Percentiles rank a stretch among this genome's conserved stretches.
Conservation (phyloP, 2,888 invertebrate species). For the Chloroclysta siterata region DNA sequence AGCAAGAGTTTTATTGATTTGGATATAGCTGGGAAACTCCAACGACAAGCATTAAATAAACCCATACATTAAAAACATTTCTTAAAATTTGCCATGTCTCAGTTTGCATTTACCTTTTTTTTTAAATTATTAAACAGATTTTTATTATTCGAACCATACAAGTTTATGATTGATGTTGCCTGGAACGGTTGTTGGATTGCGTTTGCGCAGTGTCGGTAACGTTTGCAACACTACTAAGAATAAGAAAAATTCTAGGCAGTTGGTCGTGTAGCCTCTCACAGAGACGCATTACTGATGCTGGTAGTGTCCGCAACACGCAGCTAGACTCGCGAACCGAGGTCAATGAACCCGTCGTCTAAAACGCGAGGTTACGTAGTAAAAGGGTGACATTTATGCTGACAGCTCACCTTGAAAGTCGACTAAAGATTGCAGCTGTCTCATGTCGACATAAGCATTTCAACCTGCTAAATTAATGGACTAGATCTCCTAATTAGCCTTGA, state of each 20-base stretch:
- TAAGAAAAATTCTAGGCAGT: neutral
- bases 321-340: slow-evolving; percentile 20
- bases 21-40: too few relatives aligned
- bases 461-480: neutral
- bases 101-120: too few relatives aligned
- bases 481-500: neutral
- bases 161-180: too few relatives aligned
- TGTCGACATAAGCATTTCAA: slow-evolving; percentile 2
- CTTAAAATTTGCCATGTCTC: too few relatives aligned
- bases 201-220: neutral
- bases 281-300: slow-evolving; percentile 30
- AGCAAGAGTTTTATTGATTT: too few relatives aligned
- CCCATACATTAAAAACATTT: too few relatives aligned
- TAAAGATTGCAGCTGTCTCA: slow-evolving; percentile 21
- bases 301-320: slow-evolving; percentile 19
- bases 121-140: too few relatives aligned
- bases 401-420: slow-evolving; percentile 29
- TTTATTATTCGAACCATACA: too few relatives aligned
- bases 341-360: slow-evolving; percentile 32
- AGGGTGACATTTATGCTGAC: slow-evolving; percentile 38
- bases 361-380: slow-evolving; percentile 39
- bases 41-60: too few relatives aligned
- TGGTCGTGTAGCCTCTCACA: slow-evolving; percentile 11
- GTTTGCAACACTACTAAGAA: neutral
- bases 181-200: too few relatives aligned